Percentiles rank a stretch among this genome's conserved stretches.
These are phyloP conservation scores for Drosophila teissieri DNA, from an alignment of 1,140 invertebrate genomes.

Conservation along the genomic window DNA sequence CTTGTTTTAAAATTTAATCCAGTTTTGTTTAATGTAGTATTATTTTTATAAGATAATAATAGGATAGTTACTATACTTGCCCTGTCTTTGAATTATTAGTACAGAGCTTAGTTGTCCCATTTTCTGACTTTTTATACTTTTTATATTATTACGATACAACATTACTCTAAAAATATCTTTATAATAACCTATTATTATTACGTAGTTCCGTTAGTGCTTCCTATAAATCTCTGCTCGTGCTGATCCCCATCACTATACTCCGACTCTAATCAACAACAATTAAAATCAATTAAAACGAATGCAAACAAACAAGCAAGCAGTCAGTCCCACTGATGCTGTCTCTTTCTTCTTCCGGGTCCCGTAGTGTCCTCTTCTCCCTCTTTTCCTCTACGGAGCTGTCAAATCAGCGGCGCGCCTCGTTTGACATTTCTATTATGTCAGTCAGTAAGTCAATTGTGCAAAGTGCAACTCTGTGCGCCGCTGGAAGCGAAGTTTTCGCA, in stretches of 20 bases:
- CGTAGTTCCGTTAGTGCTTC: neutral
- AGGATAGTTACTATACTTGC: no score
- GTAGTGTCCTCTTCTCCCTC: constrained; percentile 9
- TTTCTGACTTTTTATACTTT: neutral
- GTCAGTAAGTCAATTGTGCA: constrained; percentile 67
- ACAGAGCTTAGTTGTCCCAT: no score
- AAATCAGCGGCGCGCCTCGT: constrained; percentile 67
- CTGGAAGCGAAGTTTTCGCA: constrained; percentile 18
- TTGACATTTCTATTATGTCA: constrained; percentile 83
- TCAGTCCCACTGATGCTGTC: constrained; percentile 8
- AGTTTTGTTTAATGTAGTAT: neutral
- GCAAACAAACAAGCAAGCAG: constrained; percentile 61
- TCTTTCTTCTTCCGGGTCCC: neutral
- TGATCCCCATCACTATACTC: constrained; percentile 17
- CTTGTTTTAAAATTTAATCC: neutral
- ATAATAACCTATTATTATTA: no score
- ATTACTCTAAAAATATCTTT: no score
- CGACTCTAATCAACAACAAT: constrained; percentile 71
- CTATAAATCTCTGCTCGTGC: neutral
- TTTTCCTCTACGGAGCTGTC: constrained; percentile 37
- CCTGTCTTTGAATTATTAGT: no score
- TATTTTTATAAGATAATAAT: no score
- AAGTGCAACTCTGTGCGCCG: constrained; percentile 29
- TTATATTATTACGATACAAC: no score
- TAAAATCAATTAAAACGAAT: constrained; percentile 78